Conservation (phyloP, 1,140 invertebrate genomes). For the Hypothenemus hampei region DNA sequence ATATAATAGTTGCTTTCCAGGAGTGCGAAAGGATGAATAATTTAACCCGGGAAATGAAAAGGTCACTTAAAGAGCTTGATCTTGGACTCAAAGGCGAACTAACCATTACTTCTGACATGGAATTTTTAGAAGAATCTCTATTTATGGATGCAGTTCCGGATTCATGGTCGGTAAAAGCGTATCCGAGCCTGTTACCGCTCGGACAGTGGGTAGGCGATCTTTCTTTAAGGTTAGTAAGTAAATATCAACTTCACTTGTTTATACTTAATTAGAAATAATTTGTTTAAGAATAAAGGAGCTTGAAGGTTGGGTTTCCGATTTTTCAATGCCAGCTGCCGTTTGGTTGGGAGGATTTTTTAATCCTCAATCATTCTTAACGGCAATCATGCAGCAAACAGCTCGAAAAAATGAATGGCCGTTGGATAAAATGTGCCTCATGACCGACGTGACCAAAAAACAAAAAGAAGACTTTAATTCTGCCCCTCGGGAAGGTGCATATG, state of each 20-base stretch:
- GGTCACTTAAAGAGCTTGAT: conserved; percentile 80
- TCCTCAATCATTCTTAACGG: conserved; percentile 93
- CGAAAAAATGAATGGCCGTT: conserved; percentile 93
- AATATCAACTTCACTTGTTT: neutral
- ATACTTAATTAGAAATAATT: neutral
- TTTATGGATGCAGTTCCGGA: conserved; percentile 84
- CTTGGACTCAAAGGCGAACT: conserved; percentile 75
- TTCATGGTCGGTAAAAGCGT: conserved; percentile 78
- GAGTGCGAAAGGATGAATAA: conserved; percentile 95
- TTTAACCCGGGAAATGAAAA: conserved; percentile 71
- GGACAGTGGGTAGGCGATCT: conserved; percentile 86
- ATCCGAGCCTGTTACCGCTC: conserved; percentile 83
- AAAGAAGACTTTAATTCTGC: conserved; percentile 72
- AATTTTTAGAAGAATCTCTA: conserved; percentile 74
- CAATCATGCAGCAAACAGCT: conserved; percentile 95
- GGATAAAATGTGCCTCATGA: conserved; percentile 92
- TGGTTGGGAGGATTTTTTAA: conserved; percentile 96
- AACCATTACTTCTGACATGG: conserved; percentile 91
- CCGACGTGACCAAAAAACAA: conserved; percentile 91
- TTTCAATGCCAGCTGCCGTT: conserved; percentile 75
- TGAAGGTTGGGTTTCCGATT: conserved; percentile 73
- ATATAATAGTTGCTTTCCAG: conserved; percentile 88
- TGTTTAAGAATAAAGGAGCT: conserved; percentile 71
- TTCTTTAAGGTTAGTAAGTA: conserved; percentile 44
- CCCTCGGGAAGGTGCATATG: conserved; percentile 86